These are phyloP conservation scores for Phoebastria nigripes DNA, from an alignment of 2,797 vertebrate species.

Conservation along the genomic window DNA sequence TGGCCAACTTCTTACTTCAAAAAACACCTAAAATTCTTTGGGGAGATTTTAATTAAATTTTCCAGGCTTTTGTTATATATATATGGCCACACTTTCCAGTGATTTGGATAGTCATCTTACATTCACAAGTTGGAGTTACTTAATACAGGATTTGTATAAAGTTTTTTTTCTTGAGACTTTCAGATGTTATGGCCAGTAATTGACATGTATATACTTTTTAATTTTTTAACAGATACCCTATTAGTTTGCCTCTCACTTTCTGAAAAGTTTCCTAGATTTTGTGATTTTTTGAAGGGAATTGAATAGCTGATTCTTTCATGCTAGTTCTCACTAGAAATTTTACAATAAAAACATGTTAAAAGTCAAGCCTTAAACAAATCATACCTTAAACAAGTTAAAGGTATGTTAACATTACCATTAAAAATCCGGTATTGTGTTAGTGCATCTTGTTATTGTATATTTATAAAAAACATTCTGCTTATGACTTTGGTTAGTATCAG, in stretches of 20 bases:
- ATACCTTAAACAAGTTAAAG: too few relatives aligned
- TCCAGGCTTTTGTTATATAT: not conserved
- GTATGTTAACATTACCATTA: not conserved
- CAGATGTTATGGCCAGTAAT: not conserved
- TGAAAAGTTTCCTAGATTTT: not conserved
- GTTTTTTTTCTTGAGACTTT: not conserved
- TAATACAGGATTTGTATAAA: not conserved
- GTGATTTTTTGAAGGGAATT: not conserved
- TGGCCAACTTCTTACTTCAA: not conserved
- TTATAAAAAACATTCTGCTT: not conserved
- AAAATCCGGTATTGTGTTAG: not conserved
- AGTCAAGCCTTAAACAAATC: not conserved
- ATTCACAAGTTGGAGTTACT: not conserved
- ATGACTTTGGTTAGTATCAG: not conserved
- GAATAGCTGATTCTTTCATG: not conserved
- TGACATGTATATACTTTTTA: not conserved
- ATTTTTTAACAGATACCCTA: not conserved
- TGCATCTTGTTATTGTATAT: not conserved
- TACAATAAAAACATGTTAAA: not conserved
- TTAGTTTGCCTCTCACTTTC: not conserved
- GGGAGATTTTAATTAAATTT: not conserved
- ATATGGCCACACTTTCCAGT: not conserved
- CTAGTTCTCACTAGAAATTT: not conserved
- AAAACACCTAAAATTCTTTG: rapidly evolving
- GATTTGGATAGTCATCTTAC: not conserved